Percentiles rank a stretch among this genome's conserved stretches.
Conservation (phyloP, 2,888 invertebrate species). For the Slavum lentiscoides region DNA sequence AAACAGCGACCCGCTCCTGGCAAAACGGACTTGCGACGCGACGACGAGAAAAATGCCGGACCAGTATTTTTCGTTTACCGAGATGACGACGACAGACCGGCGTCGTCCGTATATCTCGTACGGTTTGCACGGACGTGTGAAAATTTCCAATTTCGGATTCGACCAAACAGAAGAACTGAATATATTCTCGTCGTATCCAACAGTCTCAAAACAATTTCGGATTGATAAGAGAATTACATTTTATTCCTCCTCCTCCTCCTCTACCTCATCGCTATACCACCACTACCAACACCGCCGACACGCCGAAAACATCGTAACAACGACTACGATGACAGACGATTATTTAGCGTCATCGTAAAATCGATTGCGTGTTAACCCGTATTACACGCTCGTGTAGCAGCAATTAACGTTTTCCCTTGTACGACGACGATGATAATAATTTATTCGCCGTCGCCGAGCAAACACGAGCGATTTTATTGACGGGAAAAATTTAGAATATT, state of each 20-base stretch:
- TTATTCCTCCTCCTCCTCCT: not conserved
- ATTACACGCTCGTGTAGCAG: too few species aligned
- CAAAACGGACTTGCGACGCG: not conserved
- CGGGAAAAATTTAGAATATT: too few species aligned
- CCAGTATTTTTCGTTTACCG: not conserved
- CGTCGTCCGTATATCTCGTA: too few species aligned
- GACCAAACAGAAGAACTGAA: not conserved
- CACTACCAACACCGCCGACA: not conserved
- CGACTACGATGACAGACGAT: too few species aligned
- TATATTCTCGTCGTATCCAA: too few species aligned
- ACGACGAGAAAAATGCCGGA: not conserved
- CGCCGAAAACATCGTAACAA: not conserved
- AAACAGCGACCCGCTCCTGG: not conserved
- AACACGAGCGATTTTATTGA: too few species aligned
- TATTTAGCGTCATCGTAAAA: not conserved
- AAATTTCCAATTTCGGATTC: not conserved
- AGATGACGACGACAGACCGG: not conserved
- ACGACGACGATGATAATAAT: too few species aligned
- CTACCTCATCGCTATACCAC: too few species aligned
- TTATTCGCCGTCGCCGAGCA: too few species aligned
- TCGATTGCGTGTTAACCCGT: not conserved
- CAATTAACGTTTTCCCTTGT: too few species aligned
- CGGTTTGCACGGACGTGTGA: too few species aligned
- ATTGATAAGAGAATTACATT: constrained; percentile 35
- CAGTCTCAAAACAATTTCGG: not conserved